Conservation (phyloP, 2,888 invertebrate species). For the Nasonia oneida region DNA sequence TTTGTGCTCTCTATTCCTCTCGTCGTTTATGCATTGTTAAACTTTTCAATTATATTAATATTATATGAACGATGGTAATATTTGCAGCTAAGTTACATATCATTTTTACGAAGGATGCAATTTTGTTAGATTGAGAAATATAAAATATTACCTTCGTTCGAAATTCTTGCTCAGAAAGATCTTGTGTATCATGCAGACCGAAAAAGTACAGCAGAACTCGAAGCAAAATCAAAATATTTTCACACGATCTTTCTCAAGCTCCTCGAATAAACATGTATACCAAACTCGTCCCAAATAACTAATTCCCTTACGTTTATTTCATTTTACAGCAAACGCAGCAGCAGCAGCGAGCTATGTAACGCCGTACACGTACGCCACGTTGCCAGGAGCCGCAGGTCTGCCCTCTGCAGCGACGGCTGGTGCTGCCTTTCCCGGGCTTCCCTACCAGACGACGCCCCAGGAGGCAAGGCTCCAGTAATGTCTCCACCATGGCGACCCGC, state of each 20-base stretch:
- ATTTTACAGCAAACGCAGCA: slow-evolving; percentile 77
- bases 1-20: slow-evolving; percentile 60
- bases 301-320: slow-evolving; percentile 46
- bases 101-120: background rate
- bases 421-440: slow-evolving; percentile 84
- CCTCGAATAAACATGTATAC: background rate
- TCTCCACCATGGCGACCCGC: background rate
- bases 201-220: background rate
- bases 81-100: background rate
- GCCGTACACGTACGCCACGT: slow-evolving; percentile 86
- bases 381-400: slow-evolving; percentile 84
- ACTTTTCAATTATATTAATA: slow-evolving; percentile 7
- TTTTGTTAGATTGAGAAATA: too few species aligned
- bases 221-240: background rate
- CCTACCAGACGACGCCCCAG: slow-evolving; percentile 85
- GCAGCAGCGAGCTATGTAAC: slow-evolving; percentile 87
- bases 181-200: background rate
- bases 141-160: slow-evolving; percentile 12
- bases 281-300: background rate
- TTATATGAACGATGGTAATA: slow-evolving; percentile 23
- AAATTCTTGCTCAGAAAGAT: background rate
- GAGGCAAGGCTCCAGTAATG: slow-evolving; percentile 88
- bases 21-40: slow-evolving; percentile 41
- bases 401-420: slow-evolving; percentile 80
- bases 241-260: background rate